Conservation (phyloP, 1,140 invertebrate species). For the Zaprionus capensis region DNA sequence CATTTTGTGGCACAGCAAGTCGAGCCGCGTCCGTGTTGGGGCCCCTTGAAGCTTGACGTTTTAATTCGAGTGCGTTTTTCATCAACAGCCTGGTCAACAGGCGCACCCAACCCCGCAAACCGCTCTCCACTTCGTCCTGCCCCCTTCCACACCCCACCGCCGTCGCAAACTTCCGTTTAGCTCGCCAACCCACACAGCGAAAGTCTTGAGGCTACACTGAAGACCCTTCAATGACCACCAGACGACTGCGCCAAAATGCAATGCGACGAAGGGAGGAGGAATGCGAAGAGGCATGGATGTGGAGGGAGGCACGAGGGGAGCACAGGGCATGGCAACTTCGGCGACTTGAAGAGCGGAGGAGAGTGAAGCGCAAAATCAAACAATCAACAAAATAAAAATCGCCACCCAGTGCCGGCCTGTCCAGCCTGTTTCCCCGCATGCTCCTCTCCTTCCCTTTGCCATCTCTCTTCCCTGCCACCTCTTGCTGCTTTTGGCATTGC, state of each 20-base stretch:
- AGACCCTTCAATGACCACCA: constrained; percentile 75
- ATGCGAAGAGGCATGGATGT: not conserved
- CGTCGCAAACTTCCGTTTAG: constrained; percentile 70
- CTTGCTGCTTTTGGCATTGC: constrained; percentile 53
- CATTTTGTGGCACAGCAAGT: constrained; percentile 40
- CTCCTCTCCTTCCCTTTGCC: not conserved
- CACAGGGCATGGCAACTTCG: constrained; percentile 27
- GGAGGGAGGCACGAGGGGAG: not conserved
- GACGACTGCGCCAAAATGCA: constrained; percentile 73
- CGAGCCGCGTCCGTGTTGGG: constrained; percentile 11
- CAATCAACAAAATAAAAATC: constrained; percentile 83
- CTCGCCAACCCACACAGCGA: constrained; percentile 48
- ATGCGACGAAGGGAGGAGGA: not conserved
- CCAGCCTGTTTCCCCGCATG: constrained; percentile 1
- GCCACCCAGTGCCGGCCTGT: constrained; percentile 30
- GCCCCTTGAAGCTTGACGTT: constrained; percentile 41
- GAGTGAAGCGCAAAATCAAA: constrained; percentile 74
- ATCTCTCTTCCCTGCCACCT: constrained; percentile 10
- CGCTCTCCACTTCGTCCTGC: not conserved
- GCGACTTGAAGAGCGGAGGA: constrained; percentile 39
- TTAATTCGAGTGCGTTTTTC: constrained; percentile 82
- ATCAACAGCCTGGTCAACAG: constrained; percentile 55
- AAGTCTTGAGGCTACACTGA: constrained; percentile 79
- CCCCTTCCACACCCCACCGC: not conserved
- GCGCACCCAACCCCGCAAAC: not conserved